Percentiles rank a stretch among this genome's conserved stretches.
These are phyloP conservation scores for Neotoma lepida DNA, from an alignment of 2,113 vertebrate species.

Conservation along the genomic window DNA sequence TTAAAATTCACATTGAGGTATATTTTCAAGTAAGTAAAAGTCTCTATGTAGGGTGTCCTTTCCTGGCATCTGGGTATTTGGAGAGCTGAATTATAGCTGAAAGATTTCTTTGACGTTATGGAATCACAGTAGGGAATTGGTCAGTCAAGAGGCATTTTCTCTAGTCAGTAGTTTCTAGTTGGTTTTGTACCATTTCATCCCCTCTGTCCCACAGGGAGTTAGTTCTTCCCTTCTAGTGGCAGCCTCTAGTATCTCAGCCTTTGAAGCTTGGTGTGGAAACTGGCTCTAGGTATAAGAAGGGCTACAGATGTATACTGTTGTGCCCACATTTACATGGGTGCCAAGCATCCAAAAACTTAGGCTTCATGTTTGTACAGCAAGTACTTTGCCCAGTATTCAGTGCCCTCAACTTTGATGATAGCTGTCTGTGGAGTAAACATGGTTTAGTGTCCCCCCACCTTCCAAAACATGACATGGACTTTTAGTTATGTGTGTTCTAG, in stretches of 20 bases:
- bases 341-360: background rate
- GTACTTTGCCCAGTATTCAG: background rate
- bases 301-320: background rate
- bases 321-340: background rate
- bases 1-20: background rate
- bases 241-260: background rate
- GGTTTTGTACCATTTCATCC: background rate
- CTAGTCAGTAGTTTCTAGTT: background rate
- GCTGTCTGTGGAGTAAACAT: background rate
- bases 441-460: background rate
- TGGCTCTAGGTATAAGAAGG: background rate
- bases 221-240: background rate
- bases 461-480: background rate
- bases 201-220: background rate
- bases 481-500: background rate
- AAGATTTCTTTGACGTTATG: background rate
- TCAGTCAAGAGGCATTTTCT: background rate
- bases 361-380: background rate
- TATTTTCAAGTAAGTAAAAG: background rate
- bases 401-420: background rate
- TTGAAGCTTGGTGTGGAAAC: background rate
- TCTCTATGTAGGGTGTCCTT: background rate
- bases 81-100: background rate
- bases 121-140: background rate
- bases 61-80: slow-evolving; percentile 19